These are phyloP conservation scores for Clamator glandarius DNA, from an alignment of 2,797 vertebrate species.

Conservation along the genomic window DNA sequence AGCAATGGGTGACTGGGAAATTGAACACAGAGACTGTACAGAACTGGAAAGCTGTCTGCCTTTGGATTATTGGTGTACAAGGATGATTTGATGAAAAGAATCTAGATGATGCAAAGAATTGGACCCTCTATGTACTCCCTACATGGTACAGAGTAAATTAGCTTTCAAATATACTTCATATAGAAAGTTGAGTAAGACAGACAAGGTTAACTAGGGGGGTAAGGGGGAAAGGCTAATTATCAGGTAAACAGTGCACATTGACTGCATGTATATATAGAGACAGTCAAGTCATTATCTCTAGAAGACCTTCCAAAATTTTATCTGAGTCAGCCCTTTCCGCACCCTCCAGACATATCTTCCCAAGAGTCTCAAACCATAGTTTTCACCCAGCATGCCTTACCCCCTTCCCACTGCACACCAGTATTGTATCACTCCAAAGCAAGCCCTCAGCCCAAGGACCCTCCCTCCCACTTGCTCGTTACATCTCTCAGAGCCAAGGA, in stretches of 20 bases:
- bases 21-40: not conserved
- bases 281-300: fast-evolving
- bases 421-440: not conserved
- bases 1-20: not conserved
- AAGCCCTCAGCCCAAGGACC: not conserved
- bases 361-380: not conserved
- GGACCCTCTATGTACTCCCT: not conserved
- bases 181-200: not conserved
- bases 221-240: not conserved
- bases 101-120: not conserved
- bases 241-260: constrained; percentile 8
- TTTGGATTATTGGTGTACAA: constrained; percentile 35
- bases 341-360: not conserved
- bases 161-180: constrained; percentile 23
- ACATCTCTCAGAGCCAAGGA: not conserved
- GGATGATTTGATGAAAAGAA: constrained; percentile 42
- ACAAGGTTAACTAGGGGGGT: constrained; percentile 9
- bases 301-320: not conserved
- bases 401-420: not conserved
- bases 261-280: not conserved
- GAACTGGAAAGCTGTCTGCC: constrained; percentile 22
- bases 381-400: not conserved
- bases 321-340: not conserved
- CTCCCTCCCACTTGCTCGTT: fast-evolving
- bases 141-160: constrained; percentile 29